A percentile compares a stretch with the other conserved stretches of the same genome.
These are phyloP conservation scores for Phocides pigmalion DNA, from an alignment of 1,140 invertebrate species.

Conservation along the genomic window DNA sequence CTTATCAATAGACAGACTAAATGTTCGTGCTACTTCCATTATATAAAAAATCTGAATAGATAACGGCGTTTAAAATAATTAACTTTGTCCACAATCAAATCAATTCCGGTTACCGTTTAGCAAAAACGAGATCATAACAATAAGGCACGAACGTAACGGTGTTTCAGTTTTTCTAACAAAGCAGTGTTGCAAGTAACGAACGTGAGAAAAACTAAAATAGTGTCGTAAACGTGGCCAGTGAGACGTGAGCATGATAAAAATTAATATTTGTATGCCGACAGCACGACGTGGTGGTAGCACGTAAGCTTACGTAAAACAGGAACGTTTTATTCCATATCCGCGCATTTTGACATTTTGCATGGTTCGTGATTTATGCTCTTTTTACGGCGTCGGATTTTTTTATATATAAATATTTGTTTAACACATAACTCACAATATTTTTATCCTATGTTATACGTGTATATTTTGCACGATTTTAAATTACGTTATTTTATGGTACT, in stretches of 20 bases:
- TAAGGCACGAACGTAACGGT: slow-evolving; percentile 7
- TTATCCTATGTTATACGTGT: too few species aligned
- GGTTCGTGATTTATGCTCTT: too few species aligned
- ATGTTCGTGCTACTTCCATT: too few species aligned
- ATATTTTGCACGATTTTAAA: too few species aligned
- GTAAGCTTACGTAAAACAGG: slow-evolving; percentile 13
- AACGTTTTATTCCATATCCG: slow-evolving; percentile 7
- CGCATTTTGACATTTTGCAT: neutral
- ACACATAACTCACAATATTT: too few species aligned
- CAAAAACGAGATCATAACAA: neutral
- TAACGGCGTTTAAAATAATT: too few species aligned
- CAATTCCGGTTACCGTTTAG: neutral
- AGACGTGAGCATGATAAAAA: slow-evolving; percentile 43
- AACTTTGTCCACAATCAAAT: neutral
- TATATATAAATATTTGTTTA: too few species aligned
- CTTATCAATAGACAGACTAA: too few species aligned
- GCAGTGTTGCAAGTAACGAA: slow-evolving; percentile 34
- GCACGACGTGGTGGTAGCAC: slow-evolving; percentile 1
- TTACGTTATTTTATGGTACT: too few species aligned
- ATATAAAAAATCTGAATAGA: too few species aligned
- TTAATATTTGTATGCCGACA: slow-evolving; percentile 35
- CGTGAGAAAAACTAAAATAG: slow-evolving; percentile 44
- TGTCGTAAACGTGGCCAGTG: slow-evolving; percentile 37
- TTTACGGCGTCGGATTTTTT: too few species aligned
- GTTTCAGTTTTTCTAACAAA: slow-evolving; percentile 17